phyloP scores from a whole-genome alignment of 2,113 vertebrate genomes.

The Gopherus flavomarginatus region DNA sequence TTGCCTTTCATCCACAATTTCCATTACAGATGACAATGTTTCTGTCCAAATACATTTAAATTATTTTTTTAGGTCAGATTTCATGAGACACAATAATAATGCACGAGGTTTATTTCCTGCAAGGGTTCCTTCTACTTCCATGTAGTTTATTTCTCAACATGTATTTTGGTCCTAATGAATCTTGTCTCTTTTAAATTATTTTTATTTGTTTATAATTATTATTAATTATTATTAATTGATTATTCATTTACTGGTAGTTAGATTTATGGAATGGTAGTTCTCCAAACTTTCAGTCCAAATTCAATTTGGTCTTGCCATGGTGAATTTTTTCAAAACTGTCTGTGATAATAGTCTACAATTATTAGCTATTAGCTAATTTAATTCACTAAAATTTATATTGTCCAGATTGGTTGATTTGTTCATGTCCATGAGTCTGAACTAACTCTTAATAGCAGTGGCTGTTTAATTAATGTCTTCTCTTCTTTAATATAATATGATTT shows the following conservation, averaged over 20 bases:
- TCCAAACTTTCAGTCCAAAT: neutral
- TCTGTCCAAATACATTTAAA: neutral
- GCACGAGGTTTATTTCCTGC: neutral
- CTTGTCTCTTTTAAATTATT: neutral
- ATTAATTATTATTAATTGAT: neutral
- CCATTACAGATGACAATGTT: neutral
- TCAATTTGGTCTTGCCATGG: neutral
- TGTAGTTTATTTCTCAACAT: neutral
- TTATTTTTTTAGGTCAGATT: neutral
- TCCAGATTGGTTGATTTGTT: neutral
- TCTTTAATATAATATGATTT: neutral
- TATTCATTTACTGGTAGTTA: neutral
- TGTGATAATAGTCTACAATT: neutral
- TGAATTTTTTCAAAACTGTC: neutral
- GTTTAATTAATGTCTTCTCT: neutral
- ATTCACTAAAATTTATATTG: neutral
- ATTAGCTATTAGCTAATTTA: neutral
- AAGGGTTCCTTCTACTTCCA: neutral
- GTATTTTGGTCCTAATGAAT: neutral
- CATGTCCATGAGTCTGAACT: neutral
- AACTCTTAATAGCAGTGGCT: neutral
- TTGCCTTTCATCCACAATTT: neutral
- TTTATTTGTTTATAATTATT: neutral
- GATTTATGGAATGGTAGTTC: neutral
- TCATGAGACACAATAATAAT: neutral